A percentile compares a stretch with the other conserved stretches of the same genome.
Evolutionary conservation across 2,797 vertebrate genomes (phyloP).

Genomic region (Nyctibius grandis): DNA sequence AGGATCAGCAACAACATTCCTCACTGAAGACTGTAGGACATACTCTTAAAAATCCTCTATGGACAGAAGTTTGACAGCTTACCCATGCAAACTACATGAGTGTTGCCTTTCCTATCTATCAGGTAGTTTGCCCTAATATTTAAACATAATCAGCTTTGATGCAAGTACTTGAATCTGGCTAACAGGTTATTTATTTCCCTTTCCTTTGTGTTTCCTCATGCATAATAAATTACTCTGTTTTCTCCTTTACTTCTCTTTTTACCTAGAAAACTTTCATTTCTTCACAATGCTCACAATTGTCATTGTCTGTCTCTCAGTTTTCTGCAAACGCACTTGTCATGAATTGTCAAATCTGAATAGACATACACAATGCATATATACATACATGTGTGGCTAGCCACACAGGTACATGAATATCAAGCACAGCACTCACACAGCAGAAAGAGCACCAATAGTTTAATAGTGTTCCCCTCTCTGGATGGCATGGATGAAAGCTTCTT

Average conservation of each 20-base stretch:
- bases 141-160: neutral
- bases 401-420: neutral
- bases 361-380: too few relatives aligned
- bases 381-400: neutral
- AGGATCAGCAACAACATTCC: neutral
- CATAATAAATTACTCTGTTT: rapidly evolving
- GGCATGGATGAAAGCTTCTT: neutral
- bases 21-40: neutral
- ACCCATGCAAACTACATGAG: rapidly evolving
- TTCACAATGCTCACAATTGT: neutral
- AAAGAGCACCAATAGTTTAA: neutral
- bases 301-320: neutral
- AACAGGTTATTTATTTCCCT: neutral
- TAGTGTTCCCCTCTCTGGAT: neutral
- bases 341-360: neutral
- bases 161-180: neutral
- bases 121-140: neutral
- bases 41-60: neutral
- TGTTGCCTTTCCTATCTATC: neutral
- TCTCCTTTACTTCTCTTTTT: neutral
- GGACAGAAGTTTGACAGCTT: neutral
- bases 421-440: neutral
- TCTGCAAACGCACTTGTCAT: neutral
- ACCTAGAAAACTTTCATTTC: neutral
- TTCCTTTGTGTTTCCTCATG: neutral